Conservation (phyloP, 1,140 invertebrate genomes). For the Metaphire vulgaris region DNA sequence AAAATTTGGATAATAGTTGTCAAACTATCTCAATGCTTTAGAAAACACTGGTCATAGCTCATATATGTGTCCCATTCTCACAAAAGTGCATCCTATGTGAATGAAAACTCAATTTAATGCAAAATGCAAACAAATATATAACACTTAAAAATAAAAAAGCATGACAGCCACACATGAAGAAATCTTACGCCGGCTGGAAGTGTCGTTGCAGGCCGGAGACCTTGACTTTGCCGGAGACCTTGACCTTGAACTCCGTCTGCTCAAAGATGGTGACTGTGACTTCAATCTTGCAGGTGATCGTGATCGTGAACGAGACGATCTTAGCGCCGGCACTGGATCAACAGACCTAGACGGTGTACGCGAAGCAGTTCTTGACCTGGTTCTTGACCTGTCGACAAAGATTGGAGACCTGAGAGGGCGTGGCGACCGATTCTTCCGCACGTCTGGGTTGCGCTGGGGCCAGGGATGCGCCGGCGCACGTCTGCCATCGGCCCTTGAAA, state of each 20-base stretch:
- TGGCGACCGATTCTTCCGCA: not conserved
- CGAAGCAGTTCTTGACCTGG: not conserved
- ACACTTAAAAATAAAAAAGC: too few relatives aligned
- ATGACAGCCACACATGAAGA: too few relatives aligned
- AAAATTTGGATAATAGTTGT: too few relatives aligned
- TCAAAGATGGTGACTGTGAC: not conserved
- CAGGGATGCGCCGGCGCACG: not conserved
- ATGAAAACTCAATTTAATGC: too few relatives aligned
- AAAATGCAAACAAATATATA: too few relatives aligned
- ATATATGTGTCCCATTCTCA: too few relatives aligned
- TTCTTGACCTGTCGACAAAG: not conserved
- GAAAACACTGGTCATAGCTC: too few relatives aligned
- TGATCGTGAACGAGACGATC: not conserved
- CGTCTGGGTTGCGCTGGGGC: not conserved
- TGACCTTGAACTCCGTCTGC: not conserved
- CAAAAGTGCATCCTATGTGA: too few relatives aligned
- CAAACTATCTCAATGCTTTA: too few relatives aligned
- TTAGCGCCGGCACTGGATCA: not conserved
- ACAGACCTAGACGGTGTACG: not conserved
- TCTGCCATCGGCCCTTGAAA: too few relatives aligned
- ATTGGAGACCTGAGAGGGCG: not conserved
- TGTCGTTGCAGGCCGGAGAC: too few relatives aligned
- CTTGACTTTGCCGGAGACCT: not conserved
- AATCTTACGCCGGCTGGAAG: too few relatives aligned
- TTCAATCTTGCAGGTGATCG: not conserved